These are phyloP conservation scores for Pachliopta kotzebuea DNA, from an alignment of 2,888 invertebrate species.

Conservation along the genomic window DNA sequence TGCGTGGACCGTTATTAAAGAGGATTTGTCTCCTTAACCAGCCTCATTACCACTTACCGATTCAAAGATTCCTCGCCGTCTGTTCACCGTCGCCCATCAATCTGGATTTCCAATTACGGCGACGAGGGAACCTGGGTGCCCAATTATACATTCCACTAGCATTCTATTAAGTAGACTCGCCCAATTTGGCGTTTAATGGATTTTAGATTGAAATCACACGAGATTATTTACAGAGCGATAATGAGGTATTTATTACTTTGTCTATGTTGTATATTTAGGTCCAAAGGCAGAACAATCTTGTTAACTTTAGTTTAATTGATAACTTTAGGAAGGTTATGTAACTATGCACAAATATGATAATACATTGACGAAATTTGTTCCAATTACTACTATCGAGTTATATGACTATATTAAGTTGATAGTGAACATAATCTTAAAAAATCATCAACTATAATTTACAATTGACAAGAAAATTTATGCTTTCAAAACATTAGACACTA, in stretches of 20 bases:
- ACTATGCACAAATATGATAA: too few relatives aligned
- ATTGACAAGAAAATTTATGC: too few relatives aligned
- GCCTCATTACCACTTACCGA: slow-evolving; percentile 44
- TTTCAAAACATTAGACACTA: too few relatives aligned
- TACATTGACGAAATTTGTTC: too few relatives aligned
- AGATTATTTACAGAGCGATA: slow-evolving; percentile 6
- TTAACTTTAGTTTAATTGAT: too few relatives aligned
- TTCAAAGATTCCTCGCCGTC: slow-evolving; percentile 40
- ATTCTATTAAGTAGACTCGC: slow-evolving; percentile 17
- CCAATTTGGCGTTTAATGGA: slow-evolving; percentile 13
- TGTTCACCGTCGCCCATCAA: slow-evolving; percentile 34
- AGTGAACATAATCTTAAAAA: too few relatives aligned
- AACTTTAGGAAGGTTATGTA: too few relatives aligned
- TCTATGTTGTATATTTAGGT: background rate
- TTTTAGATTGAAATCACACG: slow-evolving; percentile 19
- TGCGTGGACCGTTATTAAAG: slow-evolving; percentile 14
- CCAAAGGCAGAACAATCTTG: too few relatives aligned
- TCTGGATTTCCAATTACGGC: slow-evolving; percentile 37
- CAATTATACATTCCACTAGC: slow-evolving; percentile 26
- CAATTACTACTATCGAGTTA: too few relatives aligned
- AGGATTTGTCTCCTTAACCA: slow-evolving; percentile 35
- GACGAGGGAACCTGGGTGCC: slow-evolving; percentile 2
- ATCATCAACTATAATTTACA: too few relatives aligned
- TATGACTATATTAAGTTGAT: too few relatives aligned
- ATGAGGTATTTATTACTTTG: slow-evolving; percentile 8